phyloP scores from a whole-genome alignment of 2,888 invertebrate genomes.

The Litoditis marina region DNA sequence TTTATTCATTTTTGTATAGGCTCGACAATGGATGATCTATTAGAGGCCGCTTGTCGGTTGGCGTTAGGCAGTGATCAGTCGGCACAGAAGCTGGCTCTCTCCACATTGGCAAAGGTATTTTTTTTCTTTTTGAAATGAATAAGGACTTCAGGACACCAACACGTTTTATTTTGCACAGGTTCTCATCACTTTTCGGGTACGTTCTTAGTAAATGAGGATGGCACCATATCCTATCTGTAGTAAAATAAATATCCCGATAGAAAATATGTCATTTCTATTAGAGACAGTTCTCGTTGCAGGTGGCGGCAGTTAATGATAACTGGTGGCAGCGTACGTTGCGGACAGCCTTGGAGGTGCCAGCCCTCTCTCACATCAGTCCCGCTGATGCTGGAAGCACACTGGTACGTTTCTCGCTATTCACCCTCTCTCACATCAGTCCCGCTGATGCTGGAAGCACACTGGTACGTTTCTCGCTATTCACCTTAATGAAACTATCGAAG shows the following conservation, averaged over 20 bases:
- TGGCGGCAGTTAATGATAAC: conserved; percentile 7
- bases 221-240: neutral
- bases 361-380: conserved; percentile 36
- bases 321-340: conserved; percentile 35
- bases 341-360: conserved; percentile 33
- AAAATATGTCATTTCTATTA: neutral
- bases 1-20: conserved; percentile 2
- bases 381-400: conserved; percentile 39
- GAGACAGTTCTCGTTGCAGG: conserved; percentile 1
- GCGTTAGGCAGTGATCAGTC: conserved; percentile 36
- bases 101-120: conserved; percentile 28
- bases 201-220: no score
- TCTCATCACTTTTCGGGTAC: no score
- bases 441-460: conserved; percentile 39
- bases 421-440: conserved; percentile 36
- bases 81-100: conserved; percentile 36
- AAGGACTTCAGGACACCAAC: no score
- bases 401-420: conserved; percentile 12
- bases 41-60: conserved; percentile 31
- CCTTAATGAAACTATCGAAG: neutral
- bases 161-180: no score
- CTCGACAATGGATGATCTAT: conserved; percentile 23
- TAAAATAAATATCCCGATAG: neutral
- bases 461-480: conserved; percentile 11
- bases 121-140: no score